Conservation (phyloP, 2,888 invertebrate genomes). For the Lasioglossum figueresi region DNA sequence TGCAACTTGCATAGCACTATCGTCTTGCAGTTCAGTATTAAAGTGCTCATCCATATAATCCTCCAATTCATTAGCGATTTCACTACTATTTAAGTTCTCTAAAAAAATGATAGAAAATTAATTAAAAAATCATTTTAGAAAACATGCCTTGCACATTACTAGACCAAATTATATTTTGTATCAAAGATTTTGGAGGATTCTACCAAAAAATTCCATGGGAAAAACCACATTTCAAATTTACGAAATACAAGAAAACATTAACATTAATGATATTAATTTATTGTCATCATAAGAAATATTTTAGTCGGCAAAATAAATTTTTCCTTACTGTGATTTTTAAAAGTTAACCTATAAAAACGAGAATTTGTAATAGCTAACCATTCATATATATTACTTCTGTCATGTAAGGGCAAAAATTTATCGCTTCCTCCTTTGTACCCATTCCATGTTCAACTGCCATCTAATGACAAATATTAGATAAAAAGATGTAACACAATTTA, state of each 20-base stretch:
- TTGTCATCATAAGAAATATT: not conserved
- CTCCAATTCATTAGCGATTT: slow-evolving; percentile 78
- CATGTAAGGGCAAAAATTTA: slow-evolving; percentile 75
- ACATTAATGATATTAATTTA: not conserved
- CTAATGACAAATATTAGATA: slow-evolving; percentile 59
- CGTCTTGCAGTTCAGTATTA: slow-evolving; percentile 77
- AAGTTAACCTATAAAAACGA: not conserved
- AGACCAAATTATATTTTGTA: not conserved
- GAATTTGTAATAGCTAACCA: slow-evolving; percentile 65
- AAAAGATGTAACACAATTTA: not conserved
- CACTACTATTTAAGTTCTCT: slow-evolving; percentile 73
- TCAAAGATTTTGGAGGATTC: too few species aligned
- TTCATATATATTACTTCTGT: slow-evolving; percentile 77
- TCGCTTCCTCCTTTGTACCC: slow-evolving; percentile 75
- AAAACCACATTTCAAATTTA: not conserved
- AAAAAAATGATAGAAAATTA: slow-evolving; percentile 32
- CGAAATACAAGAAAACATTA: not conserved
- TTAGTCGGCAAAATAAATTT: not conserved
- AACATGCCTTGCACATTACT: not conserved
- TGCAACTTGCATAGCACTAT: slow-evolving; percentile 78
- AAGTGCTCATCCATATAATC: slow-evolving; percentile 79
- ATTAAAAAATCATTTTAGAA: not conserved
- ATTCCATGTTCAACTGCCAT: slow-evolving; percentile 80
- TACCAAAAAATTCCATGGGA: not conserved
- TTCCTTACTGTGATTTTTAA: not conserved